Evolutionary conservation across 2,797 vertebrate genomes (phyloP), one percentile per base, ranked within the genome.

Genomic region (Gallinago solitaria): DNA sequence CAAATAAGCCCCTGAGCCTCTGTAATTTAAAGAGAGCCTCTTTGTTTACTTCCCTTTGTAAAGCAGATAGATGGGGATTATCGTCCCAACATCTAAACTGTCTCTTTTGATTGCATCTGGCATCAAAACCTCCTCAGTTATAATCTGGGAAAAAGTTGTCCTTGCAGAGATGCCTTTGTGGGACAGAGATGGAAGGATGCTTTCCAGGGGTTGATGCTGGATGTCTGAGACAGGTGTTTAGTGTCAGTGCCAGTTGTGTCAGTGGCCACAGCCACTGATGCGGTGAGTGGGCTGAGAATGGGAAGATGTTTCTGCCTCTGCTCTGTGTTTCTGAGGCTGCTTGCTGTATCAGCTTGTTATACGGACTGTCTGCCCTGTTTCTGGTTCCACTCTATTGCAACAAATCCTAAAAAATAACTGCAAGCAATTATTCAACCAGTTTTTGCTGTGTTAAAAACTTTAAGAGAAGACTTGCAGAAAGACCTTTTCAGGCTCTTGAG

Each of bases 21-120:
- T 57, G 16, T 41, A 76, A 86, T 73, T 86, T 94, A 88, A 70
- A 57, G 80, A 48, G 9, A 71, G 8, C 12, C 9, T 75, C 53
- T 92, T 95, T 63, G 59, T 95, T 90, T 84, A 45, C 63, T 96
- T 93, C 33, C 10, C 30, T 74, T 76, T 80, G 77, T 50, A 82
- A 89, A 90, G 59, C 37, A 90, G 43, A 81, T 54, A 56, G 48
- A 60, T 59, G 53, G 16, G 67, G 53, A 84, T 89, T 57, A 87
- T 87, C 57, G 37, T 95, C 20, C 32, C 32, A 45, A 57, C 35
- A 80, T 33, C 53, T 80, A 63, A 95, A 88, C 65, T 5, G 37
- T 39, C 83, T 90, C 54, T 23, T 89, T 35, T 61, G 41, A 48
- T 76, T 75, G 35, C 19, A 88, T 81, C 68, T 85, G 54, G 39